These are phyloP conservation scores for Ecliptopera silaceata DNA, from an alignment of 2,888 invertebrate genomes.

Conservation along the genomic window DNA sequence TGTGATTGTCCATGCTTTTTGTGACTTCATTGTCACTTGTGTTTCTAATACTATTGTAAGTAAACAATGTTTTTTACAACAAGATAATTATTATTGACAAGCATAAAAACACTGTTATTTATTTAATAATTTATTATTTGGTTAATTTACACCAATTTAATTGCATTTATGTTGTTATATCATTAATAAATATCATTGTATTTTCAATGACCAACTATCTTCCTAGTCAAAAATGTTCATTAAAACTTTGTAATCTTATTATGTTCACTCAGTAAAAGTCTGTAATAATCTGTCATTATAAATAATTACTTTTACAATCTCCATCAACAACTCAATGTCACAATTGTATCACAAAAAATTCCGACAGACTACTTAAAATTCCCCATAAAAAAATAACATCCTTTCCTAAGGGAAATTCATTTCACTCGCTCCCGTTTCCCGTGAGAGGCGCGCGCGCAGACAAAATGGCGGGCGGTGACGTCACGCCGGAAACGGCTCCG, in stretches of 20 bases:
- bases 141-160: no score
- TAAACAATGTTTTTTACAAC: conserved; percentile 23
- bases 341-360: conserved; percentile 30
- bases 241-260: background rate
- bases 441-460: conserved; percentile 64
- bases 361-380: conserved; percentile 32
- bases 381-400: conserved; percentile 49
- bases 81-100: background rate
- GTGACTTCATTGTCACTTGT: conserved; percentile 34
- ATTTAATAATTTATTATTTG: no score
- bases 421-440: conserved; percentile 75
- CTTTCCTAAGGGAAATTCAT: conserved; percentile 73
- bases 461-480: conserved; percentile 74
- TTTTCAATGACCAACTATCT: no score
- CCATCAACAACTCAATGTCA: conserved; percentile 14
- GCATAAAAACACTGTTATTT: background rate
- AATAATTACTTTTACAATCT: conserved; percentile 10
- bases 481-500: conserved; percentile 81
- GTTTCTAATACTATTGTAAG: conserved; percentile 29
- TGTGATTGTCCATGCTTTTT: conserved; percentile 51
- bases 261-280: background rate
- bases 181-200: no score
- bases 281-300: conserved; percentile 1
- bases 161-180: no score
- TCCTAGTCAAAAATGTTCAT: background rate